These are phyloP conservation scores for Pagrus major DNA, from an alignment of 2,113 vertebrate genomes.

Conservation along the genomic window DNA sequence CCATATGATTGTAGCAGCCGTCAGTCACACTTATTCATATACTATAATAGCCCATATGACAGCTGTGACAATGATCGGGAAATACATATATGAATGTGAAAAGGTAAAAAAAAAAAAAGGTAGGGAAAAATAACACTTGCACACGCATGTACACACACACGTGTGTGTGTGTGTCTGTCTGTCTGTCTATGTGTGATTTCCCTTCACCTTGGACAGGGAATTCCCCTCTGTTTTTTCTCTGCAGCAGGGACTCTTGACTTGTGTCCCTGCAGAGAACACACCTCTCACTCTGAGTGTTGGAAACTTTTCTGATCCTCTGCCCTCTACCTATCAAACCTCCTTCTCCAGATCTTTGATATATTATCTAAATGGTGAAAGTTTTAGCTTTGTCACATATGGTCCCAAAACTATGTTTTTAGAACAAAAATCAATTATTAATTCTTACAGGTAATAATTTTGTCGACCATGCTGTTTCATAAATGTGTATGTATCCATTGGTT, in stretches of 20 bases:
- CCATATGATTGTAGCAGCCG: neutral
- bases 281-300: constrained; percentile 56
- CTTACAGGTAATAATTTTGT: neutral
- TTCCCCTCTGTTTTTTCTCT: constrained; percentile 59
- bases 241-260: constrained; percentile 31
- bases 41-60: neutral
- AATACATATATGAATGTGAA: constrained; percentile 19
- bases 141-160: neutral
- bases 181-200: constrained; percentile 67
- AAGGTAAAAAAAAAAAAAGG: too few relatives aligned
- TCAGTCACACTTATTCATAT: constrained; percentile 3
- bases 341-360: constrained; percentile 15
- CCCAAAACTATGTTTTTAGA: too few relatives aligned
- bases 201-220: constrained; percentile 68
- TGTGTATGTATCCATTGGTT: neutral
- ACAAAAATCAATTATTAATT: too few relatives aligned
- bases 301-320: constrained; percentile 54
- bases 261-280: constrained; percentile 34
- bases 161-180: constrained; percentile 12
- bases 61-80: constrained; percentile 29
- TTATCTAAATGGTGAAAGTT: neutral
- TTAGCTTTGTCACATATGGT: neutral
- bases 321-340: constrained; percentile 14
- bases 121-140: constrained; percentile 24
- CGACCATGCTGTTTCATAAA: neutral